Evolutionary conservation across 2,797 vertebrate genomes (phyloP), one percentile per base, ranked within the genome.

Genomic region (Oreonectes daqikongensis): DNA sequence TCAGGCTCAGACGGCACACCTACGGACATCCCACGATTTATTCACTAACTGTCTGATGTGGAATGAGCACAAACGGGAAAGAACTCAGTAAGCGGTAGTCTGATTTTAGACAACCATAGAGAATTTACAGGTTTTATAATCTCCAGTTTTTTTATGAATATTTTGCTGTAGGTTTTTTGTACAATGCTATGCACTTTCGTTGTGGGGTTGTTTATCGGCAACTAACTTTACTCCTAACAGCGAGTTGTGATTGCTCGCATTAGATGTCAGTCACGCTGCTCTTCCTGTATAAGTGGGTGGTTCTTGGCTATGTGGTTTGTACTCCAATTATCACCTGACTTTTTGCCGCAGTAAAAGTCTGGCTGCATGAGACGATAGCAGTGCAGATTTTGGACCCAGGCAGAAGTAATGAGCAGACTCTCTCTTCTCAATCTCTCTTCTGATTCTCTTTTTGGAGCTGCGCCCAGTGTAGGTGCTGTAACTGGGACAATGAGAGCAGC

Each of bases 371-470:
- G 48, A 52, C n/a, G n/a, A 9, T 52, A 18, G n/a, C n/a, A 22
- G 48, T n/a, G 83, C 86, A 90, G 89, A 88, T 90, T 91, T 85
- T 92, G 87, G 86, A 87, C 86, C 88, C 82, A 64, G 89, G 87
- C 82, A 70, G 85, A 88, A 90, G 88, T 88, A 89, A 87, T 84
- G 83, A 87, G 88, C 71, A 75, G 53, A 76, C 50, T 72, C 66
- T 66, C 82, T 85, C 24, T 15, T 59, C 87, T 89, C 81, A 85
- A 14, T 17, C 14, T 24, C 26, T 17, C 55, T 52, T 35, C 46
- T 20, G 22, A 44, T 86, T 89, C 82, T 86, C 87, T 89, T 80
- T 84, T 85, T 91, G 89, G 89, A 92, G 88, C 55, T 77, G 77
- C 11, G 72, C 89, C 89, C 88, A 77, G 85, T 85, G 85, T 90